Conservation (phyloP, 2,888 invertebrate genomes). For the Eristalinus aeneus region DNA sequence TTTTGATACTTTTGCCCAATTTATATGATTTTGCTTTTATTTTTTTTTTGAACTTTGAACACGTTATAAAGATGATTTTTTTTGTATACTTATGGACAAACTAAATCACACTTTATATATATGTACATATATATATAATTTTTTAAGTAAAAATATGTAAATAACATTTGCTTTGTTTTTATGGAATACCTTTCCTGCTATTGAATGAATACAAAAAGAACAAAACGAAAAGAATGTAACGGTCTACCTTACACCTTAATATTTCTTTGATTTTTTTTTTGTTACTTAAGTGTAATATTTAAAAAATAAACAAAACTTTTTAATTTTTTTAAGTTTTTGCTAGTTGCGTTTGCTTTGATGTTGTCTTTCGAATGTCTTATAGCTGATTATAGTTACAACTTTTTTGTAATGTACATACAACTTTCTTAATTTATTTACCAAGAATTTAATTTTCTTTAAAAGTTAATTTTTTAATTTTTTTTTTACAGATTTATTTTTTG, state of each 20-base stretch:
- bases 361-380: constrained; percentile 59
- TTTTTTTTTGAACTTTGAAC: constrained; percentile 64
- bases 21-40: constrained; percentile 23
- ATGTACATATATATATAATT: background rate
- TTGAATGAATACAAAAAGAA: constrained; percentile 47
- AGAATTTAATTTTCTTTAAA: constrained; percentile 58
- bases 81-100: constrained; percentile 55
- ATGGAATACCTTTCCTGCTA: constrained; percentile 62
- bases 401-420: constrained; percentile 64
- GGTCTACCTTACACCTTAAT: constrained; percentile 64
- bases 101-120: constrained; percentile 62
- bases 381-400: constrained; percentile 67
- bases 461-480: constrained; percentile 52
- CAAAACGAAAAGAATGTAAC: constrained; percentile 32
- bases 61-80: constrained; percentile 40
- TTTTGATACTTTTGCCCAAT: constrained; percentile 39
- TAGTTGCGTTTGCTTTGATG: constrained; percentile 54
- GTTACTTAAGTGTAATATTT: constrained; percentile 32
- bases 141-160: constrained; percentile 14
- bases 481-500: constrained; percentile 51
- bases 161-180: constrained; percentile 51
- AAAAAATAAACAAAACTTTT: constrained; percentile 43
- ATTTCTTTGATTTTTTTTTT: constrained; percentile 32
- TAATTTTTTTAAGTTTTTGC: constrained; percentile 39
- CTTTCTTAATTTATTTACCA: constrained; percentile 44